Base-by-base conservation (phyloP, 2,888 invertebrate species). In the Drosophila neutralis region DNA sequence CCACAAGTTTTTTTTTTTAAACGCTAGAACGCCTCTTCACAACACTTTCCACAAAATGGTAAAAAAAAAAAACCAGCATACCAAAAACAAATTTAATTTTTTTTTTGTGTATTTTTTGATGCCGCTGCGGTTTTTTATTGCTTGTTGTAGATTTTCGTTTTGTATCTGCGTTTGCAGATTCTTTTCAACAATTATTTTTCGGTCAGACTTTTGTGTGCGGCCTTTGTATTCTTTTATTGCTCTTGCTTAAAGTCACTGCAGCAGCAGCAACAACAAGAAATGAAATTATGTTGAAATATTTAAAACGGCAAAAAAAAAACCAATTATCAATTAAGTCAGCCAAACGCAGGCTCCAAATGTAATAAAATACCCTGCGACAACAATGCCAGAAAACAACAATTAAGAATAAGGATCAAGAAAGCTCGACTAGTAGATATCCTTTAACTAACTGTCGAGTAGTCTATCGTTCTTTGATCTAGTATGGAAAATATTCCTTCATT, bases 1-100 rank as follows among this genome's bases (percentile, higher is more conserved):
- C 81, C 88, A 69, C 77, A 80, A 82, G 35, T 35, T n/a, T 33
- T n/a, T 33, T 82, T 86, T 83, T 90, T 90, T 90, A 86, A 92
- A 91, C 87, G 89, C 91, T 91, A 92, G 90, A 91, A 91, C 91
- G 92, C 92, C 91, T 92, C 91, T 91, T 87, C 86, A 80, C 91
- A 89, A 91, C 91, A 91, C 90, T 91, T 89, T 89, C 87, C 76
- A 72, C 69, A 65, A 76, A 72, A 63, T 74, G 70, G n/a, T 63
- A 10, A 49, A 62, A 52, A 60, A 52, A 65, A 58, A 60, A 42
- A 42, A 56, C 33, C 73, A 62, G 48, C 54, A 65, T 45, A 67
- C 74, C 70, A 60, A 66, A 63, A 63, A 60, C 59, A 67, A 68
- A 68, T 76, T 67, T 62, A 58, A 65, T 69, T 36, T 60, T 64